A percentile compares a stretch with the other conserved stretches of the same genome.
These are phyloP conservation scores for Chloroceryle inda DNA, from an alignment of 2,797 vertebrate genomes.

Conservation along the genomic window DNA sequence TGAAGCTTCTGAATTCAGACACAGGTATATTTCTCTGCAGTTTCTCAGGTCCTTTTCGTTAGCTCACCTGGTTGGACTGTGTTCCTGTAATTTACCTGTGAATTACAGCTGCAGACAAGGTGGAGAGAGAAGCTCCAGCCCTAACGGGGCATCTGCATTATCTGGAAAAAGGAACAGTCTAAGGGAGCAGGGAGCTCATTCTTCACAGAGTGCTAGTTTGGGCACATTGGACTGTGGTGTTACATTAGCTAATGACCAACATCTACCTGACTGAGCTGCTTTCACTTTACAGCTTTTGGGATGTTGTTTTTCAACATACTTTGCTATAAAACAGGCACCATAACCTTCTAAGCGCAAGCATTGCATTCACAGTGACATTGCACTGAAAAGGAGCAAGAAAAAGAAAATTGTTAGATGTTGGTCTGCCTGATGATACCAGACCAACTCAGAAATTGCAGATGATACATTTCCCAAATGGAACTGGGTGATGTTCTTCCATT, in stretches of 20 bases:
- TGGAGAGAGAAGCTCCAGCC: not conserved
- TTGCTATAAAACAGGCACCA: not conserved
- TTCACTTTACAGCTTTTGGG: slow-evolving; percentile 12
- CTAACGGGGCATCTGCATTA: not conserved
- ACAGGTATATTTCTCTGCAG: not conserved
- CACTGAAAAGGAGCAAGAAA: not conserved
- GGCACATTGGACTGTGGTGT: not conserved
- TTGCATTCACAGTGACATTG: not conserved
- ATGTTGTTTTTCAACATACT: not conserved
- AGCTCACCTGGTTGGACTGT: not conserved
- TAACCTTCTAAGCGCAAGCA: not conserved
- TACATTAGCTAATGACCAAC: not conserved
- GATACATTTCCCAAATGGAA: not conserved
- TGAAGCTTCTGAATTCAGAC: slow-evolving; percentile 27
- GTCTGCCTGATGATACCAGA: not conserved
- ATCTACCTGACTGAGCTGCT: slow-evolving; percentile 28
- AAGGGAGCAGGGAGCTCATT: slow-evolving; percentile 74
- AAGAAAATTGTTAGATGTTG: not conserved
- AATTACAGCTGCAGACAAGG: not conserved
- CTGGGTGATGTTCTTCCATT: not conserved
- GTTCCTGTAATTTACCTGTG: not conserved
- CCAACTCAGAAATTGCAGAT: not conserved
- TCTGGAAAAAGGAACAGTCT: not conserved
- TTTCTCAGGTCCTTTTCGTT: not conserved
- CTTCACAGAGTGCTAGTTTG: not conserved